Conservation (phyloP, 2,113 vertebrate species). For the Perca fluviatilis region DNA sequence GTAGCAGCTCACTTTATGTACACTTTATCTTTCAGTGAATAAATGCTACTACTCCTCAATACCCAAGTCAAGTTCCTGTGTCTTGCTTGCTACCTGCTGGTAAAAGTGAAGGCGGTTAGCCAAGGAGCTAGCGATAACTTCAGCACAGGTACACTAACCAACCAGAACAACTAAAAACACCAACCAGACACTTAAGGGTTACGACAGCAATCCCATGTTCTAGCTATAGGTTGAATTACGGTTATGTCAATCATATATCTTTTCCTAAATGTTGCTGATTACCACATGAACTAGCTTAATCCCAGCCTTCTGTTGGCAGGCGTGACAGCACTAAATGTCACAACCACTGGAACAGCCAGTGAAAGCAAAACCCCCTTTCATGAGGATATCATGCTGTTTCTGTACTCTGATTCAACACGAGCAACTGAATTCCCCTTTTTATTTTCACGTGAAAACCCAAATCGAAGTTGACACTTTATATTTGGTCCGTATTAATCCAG, state of each 20-base stretch:
- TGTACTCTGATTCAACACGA: conserved; percentile 39
- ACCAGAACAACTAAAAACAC: not conserved
- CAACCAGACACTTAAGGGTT: not conserved
- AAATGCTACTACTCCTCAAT: too few relatives aligned
- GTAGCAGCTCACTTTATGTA: too few relatives aligned
- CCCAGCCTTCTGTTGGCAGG: conserved; percentile 55
- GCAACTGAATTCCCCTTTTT: conserved; percentile 39
- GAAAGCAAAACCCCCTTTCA: conserved; percentile 47
- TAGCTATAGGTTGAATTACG: not conserved
- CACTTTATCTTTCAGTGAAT: too few relatives aligned
- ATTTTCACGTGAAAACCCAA: conserved; percentile 46
- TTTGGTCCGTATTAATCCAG: conserved; percentile 66
- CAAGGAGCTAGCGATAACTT: too few relatives aligned
- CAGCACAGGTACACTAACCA: too few relatives aligned
- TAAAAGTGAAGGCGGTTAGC: too few relatives aligned
- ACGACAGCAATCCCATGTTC: not conserved
- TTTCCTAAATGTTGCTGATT: conserved; percentile 22
- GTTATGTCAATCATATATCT: conserved; percentile 11
- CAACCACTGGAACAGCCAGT: conserved; percentile 25
- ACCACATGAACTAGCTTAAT: conserved; percentile 36
- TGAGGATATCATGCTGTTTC: conserved; percentile 37
- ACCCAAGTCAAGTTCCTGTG: too few relatives aligned
- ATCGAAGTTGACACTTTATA: conserved; percentile 70
- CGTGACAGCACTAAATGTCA: conserved; percentile 9
- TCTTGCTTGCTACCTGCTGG: too few relatives aligned